These are phyloP conservation scores for Paraplagusia blochii DNA, from an alignment of 2,113 vertebrate genomes.

Conservation along the genomic window DNA sequence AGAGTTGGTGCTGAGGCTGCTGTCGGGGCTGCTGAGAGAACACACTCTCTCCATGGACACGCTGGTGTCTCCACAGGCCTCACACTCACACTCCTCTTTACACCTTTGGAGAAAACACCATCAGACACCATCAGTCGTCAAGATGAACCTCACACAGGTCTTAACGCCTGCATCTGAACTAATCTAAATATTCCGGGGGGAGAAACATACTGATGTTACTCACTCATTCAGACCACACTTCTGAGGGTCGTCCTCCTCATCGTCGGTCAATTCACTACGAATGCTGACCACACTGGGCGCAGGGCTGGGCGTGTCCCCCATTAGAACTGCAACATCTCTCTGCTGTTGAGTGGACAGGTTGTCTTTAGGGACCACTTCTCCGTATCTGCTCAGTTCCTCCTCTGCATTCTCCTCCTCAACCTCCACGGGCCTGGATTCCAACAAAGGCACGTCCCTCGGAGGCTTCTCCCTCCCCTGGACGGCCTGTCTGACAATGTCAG, in stretches of 20 bases:
- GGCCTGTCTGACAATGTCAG: slow-evolving; percentile 72
- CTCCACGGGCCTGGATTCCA: slow-evolving; percentile 20
- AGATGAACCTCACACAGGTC: too few relatives aligned
- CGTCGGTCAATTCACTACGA: slow-evolving; percentile 81
- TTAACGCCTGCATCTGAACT: not conserved
- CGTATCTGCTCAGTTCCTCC: slow-evolving; percentile 74
- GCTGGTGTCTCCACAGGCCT: slow-evolving; percentile 88
- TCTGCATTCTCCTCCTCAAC: slow-evolving; percentile 65
- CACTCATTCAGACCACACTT: slow-evolving; percentile 81
- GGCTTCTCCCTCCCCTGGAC: slow-evolving; percentile 39
- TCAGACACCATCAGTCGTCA: not conserved
- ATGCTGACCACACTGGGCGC: slow-evolving; percentile 92
- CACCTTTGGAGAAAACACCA: slow-evolving; percentile 71
- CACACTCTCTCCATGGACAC: slow-evolving; percentile 92
- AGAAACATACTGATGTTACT: slow-evolving; percentile 52
- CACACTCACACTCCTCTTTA: slow-evolving; percentile 88
- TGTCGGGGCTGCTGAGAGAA: slow-evolving; percentile 94
- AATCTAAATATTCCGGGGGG: not conserved
- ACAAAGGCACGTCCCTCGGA: slow-evolving; percentile 32
- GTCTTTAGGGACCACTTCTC: slow-evolving; percentile 65
- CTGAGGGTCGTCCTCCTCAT: slow-evolving; percentile 75
- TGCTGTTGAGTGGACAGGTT: slow-evolving; percentile 61
- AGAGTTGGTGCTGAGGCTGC: slow-evolving; percentile 94
- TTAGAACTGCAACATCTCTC: slow-evolving; percentile 76
- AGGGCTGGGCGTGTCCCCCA: slow-evolving; percentile 87